These are phyloP conservation scores for Dermolepida albohirtum DNA, from an alignment of 2,888 invertebrate genomes.

Conservation along the genomic window DNA sequence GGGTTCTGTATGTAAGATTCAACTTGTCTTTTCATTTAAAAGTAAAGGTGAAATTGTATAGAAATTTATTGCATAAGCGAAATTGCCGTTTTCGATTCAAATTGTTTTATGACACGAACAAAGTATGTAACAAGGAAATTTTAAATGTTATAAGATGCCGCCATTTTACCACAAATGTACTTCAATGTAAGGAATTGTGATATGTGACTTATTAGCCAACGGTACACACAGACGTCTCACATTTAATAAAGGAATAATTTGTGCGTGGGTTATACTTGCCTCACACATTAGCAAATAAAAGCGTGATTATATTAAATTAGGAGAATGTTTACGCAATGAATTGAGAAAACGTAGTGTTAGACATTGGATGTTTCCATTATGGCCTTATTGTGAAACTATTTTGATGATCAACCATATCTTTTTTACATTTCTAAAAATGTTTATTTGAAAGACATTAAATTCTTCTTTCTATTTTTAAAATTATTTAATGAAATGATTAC, in stretches of 20 bases:
- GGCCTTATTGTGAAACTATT: neutral
- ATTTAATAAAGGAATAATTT: conserved; percentile 35
- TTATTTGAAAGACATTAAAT: no score
- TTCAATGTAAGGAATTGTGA: conserved; percentile 34
- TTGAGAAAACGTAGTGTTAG: neutral
- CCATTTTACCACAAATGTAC: conserved; percentile 31
- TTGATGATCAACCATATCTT: neutral
- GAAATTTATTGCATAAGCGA: no score
- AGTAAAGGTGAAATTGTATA: no score
- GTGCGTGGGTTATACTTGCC: conserved; percentile 31
- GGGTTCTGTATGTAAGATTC: no score
- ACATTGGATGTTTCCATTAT: neutral
- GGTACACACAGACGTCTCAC: conserved; percentile 27
- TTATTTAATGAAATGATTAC: no score
- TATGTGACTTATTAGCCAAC: conserved; percentile 32
- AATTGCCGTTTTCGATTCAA: no score
- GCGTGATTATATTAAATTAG: conserved; percentile 1
- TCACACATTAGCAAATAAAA: conserved; percentile 5
- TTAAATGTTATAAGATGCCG: conserved; percentile 20
- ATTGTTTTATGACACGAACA: no score
- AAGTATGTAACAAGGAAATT: conserved; percentile 5
- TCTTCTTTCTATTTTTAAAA: no score
- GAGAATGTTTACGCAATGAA: neutral
- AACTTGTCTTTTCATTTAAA: no score
- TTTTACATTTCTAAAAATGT: no score